Percentiles rank a stretch among this genome's conserved stretches.
Conservation (phyloP, 2,888 invertebrate species). For the Idaea biselata region DNA sequence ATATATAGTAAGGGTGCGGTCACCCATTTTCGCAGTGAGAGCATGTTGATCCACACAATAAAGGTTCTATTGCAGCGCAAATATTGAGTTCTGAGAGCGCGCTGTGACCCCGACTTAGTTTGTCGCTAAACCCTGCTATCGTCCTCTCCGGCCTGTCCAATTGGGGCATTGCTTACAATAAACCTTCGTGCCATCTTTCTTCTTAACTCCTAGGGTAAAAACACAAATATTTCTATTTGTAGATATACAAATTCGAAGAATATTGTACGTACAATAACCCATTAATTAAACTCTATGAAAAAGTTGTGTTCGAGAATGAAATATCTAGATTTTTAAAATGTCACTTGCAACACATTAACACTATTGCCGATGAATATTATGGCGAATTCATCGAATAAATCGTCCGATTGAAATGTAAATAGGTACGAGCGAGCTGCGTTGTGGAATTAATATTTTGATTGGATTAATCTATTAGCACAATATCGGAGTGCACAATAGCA, state of each 20-base stretch:
- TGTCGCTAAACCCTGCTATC: slow-evolving; percentile 62
- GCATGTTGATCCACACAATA: slow-evolving; percentile 67
- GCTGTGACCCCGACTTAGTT: slow-evolving; percentile 67
- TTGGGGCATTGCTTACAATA: slow-evolving; percentile 43
- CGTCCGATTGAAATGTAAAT: slow-evolving; percentile 71
- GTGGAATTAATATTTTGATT: slow-evolving; percentile 78
- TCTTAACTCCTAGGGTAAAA: slow-evolving; percentile 8
- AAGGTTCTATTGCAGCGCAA: slow-evolving; percentile 71
- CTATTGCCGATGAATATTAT: slow-evolving; percentile 49
- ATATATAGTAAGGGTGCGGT: slow-evolving; percentile 35
- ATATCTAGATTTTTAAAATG: slow-evolving; percentile 10
- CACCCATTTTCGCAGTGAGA: slow-evolving; percentile 48
- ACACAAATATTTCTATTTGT: background rate
- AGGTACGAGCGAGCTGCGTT: slow-evolving; percentile 54
- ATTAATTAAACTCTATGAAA: background rate
- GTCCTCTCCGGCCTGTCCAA: slow-evolving; percentile 60
- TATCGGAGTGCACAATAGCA: slow-evolving; percentile 59
- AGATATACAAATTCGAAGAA: background rate
- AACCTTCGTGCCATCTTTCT: background rate
- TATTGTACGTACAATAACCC: background rate
- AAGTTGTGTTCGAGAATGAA: background rate
- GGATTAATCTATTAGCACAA: slow-evolving; percentile 77
- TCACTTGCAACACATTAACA: slow-evolving; percentile 24
- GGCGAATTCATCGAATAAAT: slow-evolving; percentile 61
- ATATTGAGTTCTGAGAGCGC: slow-evolving; percentile 64